A percentile compares a stretch with the other conserved stretches of the same genome.
Conservation (phyloP, 2,888 invertebrate genomes). For the Hipparchia sbordonii region DNA sequence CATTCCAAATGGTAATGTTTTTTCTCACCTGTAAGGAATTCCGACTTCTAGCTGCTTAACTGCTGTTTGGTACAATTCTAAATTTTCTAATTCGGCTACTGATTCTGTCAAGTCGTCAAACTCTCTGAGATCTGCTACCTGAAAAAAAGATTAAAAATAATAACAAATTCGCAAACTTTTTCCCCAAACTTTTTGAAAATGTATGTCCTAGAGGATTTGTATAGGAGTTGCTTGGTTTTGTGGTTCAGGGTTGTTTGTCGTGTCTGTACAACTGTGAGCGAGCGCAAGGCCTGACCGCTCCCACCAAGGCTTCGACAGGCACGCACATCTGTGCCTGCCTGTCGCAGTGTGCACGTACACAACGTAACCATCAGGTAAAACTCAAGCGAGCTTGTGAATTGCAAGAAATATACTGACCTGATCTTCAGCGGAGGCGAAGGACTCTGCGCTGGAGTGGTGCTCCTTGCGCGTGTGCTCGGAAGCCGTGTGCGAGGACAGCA, state of each 20-base stretch:
- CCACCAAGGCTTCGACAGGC: too few relatives aligned
- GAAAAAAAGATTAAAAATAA: conserved; percentile 43
- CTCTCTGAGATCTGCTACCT: conserved; percentile 94
- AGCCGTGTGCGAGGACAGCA: conserved; percentile 73
- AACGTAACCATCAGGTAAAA: too few relatives aligned
- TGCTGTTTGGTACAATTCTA: conserved; percentile 93
- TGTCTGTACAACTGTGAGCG: too few relatives aligned
- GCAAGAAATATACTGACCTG: conserved; percentile 75
- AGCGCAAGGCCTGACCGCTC: too few relatives aligned
- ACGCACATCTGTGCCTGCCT: too few relatives aligned
- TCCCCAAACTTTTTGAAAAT: too few relatives aligned
- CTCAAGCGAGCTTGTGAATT: too few relatives aligned
- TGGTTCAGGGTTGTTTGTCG: too few relatives aligned
- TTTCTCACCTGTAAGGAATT: conserved; percentile 84
- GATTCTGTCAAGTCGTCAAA: conserved; percentile 93
- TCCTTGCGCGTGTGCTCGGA: conserved; percentile 75
- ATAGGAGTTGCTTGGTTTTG: too few relatives aligned
- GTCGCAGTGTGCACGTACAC: too few relatives aligned
- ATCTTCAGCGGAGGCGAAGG: conserved; percentile 98
- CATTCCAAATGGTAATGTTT: not conserved
- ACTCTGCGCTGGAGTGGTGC: conserved; percentile 95
- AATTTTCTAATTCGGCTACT: conserved; percentile 89
- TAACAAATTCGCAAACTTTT: too few relatives aligned
- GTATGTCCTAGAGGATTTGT: too few relatives aligned
- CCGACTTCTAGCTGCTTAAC: conserved; percentile 91